Base-by-base conservation (phyloP, 2,888 invertebrate species). In the Caenorhabditis sp. region DNA sequence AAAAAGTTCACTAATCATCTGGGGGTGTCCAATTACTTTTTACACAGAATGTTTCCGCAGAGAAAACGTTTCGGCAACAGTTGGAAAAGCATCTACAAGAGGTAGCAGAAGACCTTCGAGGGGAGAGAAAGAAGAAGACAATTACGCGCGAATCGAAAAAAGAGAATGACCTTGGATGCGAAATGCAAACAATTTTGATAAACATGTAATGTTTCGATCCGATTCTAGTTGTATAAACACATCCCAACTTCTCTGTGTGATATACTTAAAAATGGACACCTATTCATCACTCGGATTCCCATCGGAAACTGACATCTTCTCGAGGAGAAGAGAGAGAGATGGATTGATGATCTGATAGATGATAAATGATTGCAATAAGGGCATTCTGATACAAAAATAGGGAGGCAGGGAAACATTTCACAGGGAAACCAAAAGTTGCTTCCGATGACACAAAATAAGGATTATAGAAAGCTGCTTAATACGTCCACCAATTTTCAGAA, bases 141-240 rank as follows among this genome's bases (percentile, higher is more conserved):
- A 79, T 79, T 79, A 79, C 56, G 79, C 70, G 79, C 77, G 51
- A 22, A 68, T 68, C 38, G 41, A 59, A 59, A 68, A 38, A 47
- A 10, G 26, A 51, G 16, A 47, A 22, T 51, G 79, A 47, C 79
- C 79, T 79, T 79, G 79, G 54, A 69, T 66, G 58, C 35, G 79
- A 79, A 79, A 79, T 79, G 70, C 79, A 79, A 79, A 79, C 79
- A 79, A 70, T 79, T 79, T 79, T 79, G 70, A 70, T 79, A 70
- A 69, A 66, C 59, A 68, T 38, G 35, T 61, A 54, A 54, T 54
- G 24, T n/a, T 47, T n/a, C 22, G 16, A 31, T 26, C 16, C 1
- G 22, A 22, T 4, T 54, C 31, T 41, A 63, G 16, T 61, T 51
- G 59, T 59, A 77, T 69, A 77, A 77, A 70, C 54, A 69, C 61